These are phyloP conservation scores for Cnemophilus loriae DNA, from an alignment of 2,113 vertebrate genomes.

Conservation along the genomic window DNA sequence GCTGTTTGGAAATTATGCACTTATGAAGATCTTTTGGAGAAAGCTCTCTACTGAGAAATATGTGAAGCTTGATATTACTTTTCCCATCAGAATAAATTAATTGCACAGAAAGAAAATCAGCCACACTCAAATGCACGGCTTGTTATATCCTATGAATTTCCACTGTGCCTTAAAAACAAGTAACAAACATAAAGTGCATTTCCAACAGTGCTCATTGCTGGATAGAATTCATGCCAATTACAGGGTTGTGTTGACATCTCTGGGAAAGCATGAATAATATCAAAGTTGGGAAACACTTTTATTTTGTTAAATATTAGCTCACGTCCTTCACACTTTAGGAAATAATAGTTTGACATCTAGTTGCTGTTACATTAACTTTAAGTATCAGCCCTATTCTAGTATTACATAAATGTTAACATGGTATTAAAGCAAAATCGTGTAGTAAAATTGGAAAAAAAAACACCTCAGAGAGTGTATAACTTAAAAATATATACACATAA, in stretches of 20 bases:
- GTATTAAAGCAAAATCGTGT: not conserved
- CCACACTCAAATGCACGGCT: not conserved
- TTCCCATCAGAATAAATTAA: conserved; percentile 23
- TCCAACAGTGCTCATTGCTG: not conserved
- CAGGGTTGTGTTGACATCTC: not conserved
- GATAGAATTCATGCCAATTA: not conserved
- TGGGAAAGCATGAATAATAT: not conserved
- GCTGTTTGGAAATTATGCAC: not conserved
- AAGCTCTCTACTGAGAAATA: not conserved
- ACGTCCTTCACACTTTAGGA: not conserved
- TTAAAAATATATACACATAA: not conserved
- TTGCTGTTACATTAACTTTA: not conserved
- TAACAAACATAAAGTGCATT: not conserved
- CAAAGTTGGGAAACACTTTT: not conserved
- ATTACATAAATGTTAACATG: not conserved
- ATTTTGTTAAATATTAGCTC: not conserved
- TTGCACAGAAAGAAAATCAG: not conserved
- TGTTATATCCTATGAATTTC: conserved; percentile 23
- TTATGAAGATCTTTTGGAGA: not conserved
- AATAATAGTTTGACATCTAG: not conserved
- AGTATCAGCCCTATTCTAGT: not conserved
- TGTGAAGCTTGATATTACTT: not conserved
- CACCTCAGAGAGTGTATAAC: not conserved
- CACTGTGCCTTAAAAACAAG: not conserved
- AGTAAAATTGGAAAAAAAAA: not conserved